These are phyloP conservation scores for Cantharis nigra DNA, from an alignment of 2,888 invertebrate genomes.

Conservation along the genomic window DNA sequence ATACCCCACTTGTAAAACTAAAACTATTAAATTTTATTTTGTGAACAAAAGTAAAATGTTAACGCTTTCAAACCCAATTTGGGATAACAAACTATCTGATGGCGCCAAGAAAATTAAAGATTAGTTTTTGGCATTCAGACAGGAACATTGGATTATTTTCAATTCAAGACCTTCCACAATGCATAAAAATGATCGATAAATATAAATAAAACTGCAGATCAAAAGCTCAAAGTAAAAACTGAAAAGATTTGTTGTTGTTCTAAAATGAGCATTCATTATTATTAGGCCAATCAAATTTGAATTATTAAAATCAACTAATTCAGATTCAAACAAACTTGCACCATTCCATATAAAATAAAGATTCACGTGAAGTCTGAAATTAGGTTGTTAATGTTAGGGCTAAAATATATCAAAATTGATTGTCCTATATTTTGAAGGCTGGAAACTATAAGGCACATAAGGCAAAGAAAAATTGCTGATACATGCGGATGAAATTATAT, in stretches of 20 bases:
- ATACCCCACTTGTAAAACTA: background rate
- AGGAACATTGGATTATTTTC: background rate
- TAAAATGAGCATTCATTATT: background rate
- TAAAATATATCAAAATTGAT: background rate
- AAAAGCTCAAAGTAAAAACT: background rate
- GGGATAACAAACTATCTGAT: background rate
- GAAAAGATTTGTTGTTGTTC: background rate
- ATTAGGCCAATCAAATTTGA: background rate
- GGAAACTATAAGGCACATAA: background rate
- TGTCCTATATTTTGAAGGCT: background rate
- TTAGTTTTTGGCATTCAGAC: background rate
- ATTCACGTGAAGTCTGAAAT: too few relatives aligned
- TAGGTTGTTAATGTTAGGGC: too few relatives aligned
- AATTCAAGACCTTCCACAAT: background rate
- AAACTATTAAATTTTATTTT: background rate
- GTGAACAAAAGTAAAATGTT: background rate
- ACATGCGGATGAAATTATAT: constrained; percentile 26
- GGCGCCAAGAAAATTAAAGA: background rate
- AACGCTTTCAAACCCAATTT: background rate
- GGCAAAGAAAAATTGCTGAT: constrained; percentile 17
- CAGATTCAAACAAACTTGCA: too few relatives aligned
- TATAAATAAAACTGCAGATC: background rate
- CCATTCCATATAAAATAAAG: too few relatives aligned
- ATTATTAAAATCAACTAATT: background rate
- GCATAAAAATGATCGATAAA: background rate